These are phyloP conservation scores for Istiophorus platypterus DNA, from an alignment of 2,113 vertebrate genomes.

Conservation along the genomic window DNA sequence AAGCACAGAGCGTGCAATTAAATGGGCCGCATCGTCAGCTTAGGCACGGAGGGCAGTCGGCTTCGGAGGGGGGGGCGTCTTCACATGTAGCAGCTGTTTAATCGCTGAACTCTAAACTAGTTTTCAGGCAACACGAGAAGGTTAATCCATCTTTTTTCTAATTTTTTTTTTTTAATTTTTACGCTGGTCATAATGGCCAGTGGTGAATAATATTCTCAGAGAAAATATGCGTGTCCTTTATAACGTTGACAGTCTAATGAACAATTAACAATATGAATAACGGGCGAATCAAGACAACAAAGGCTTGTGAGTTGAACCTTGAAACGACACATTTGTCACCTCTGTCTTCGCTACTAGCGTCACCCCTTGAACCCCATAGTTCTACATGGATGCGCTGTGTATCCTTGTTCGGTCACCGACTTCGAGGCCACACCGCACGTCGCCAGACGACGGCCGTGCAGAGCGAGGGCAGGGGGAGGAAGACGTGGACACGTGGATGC, in stretches of 20 bases:
- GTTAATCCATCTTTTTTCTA: too few species aligned
- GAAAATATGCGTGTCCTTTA: not conserved
- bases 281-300: not conserved
- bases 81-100: conserved; percentile 3
- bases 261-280: conserved; percentile 1
- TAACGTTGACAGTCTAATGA: not conserved
- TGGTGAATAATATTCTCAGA: not conserved
- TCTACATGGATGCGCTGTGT: too few species aligned
- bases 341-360: too few species aligned
- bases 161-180: not conserved
- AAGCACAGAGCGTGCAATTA: conserved; percentile 56
- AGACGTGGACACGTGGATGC: too few species aligned
- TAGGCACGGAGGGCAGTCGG: too few species aligned
- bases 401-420: too few species aligned
- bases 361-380: too few species aligned
- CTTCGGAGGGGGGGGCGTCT: conserved; percentile 32
- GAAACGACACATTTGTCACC: too few species aligned
- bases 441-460: too few species aligned
- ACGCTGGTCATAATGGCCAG: not conserved
- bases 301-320: too few species aligned
- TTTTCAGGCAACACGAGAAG: conserved; percentile 10
- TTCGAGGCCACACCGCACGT: too few species aligned
- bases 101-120: conserved; percentile 26
- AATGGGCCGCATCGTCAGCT: conserved; percentile 56
- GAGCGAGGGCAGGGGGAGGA: too few species aligned